Evolutionary conservation across 2,888 invertebrate genomes (phyloP).

Genomic region (Linnaemya vulpina): DNA sequence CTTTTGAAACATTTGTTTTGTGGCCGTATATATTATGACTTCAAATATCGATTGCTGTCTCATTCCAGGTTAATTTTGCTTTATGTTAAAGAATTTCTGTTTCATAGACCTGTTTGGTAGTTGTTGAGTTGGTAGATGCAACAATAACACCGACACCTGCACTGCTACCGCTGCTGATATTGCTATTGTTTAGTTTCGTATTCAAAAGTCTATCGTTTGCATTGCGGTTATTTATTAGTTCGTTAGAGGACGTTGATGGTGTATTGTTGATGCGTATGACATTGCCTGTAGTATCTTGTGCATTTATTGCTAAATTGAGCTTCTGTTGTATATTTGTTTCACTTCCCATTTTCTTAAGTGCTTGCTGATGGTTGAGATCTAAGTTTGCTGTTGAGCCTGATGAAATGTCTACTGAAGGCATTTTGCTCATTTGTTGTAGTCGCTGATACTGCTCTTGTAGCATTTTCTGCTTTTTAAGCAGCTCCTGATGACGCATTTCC

Average conservation of each 20-base stretch:
- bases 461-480: slow-evolving; percentile 93
- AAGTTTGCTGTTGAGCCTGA: slow-evolving; percentile 84
- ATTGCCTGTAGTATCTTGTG: slow-evolving; percentile 49
- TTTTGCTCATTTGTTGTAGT: slow-evolving; percentile 93
- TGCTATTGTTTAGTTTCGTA: slow-evolving; percentile 47
- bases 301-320: slow-evolving; percentile 69
- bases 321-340: slow-evolving; percentile 93
- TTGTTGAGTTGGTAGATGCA: slow-evolving; percentile 81
- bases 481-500: slow-evolving; percentile 94
- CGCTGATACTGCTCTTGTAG: slow-evolving; percentile 96
- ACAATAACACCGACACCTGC: slow-evolving; percentile 66
- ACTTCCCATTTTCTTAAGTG: slow-evolving; percentile 93
- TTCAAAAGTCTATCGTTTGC: slow-evolving; percentile 57
- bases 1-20: not conserved
- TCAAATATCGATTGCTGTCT: slow-evolving; percentile 78
- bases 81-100: slow-evolving; percentile 95
- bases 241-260: slow-evolving; percentile 51
- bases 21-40: slow-evolving; percentile 21
- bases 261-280: slow-evolving; percentile 31
- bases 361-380: slow-evolving; percentile 68
- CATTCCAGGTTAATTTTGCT: slow-evolving; percentile 79
- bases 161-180: slow-evolving; percentile 70
- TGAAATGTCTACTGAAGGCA: slow-evolving; percentile 87
- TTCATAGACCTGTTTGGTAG: slow-evolving; percentile 93
- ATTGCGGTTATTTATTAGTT: slow-evolving; percentile 52